A percentile compares a stretch with the other conserved stretches of the same genome.
These are phyloP conservation scores for Urechis unicinctus DNA, from an alignment of 2,888 invertebrate genomes.

Conservation along the genomic window DNA sequence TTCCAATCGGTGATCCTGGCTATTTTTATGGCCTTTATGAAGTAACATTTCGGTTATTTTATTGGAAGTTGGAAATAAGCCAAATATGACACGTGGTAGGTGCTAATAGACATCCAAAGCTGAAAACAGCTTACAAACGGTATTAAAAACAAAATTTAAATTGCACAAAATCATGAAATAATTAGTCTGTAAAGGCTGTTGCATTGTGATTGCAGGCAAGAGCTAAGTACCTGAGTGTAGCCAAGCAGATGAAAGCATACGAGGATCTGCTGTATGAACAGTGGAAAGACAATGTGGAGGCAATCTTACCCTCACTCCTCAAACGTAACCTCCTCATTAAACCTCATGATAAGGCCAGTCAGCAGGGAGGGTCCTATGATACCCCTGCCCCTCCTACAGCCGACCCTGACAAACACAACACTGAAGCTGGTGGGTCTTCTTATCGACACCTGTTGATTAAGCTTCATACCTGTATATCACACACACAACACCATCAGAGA, in stretches of 20 bases:
- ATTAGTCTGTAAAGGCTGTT: no score
- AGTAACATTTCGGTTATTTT: no score
- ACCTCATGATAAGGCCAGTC: constrained; percentile 2
- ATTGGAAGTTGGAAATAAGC: no score
- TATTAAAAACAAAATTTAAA: no score
- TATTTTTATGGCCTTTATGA: no score
- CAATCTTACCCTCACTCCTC: constrained; percentile 57
- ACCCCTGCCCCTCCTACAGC: neutral
- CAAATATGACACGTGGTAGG: no score
- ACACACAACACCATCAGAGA: no score
- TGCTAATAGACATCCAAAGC: no score
- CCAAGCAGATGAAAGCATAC: constrained; percentile 68
- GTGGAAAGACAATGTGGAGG: constrained; percentile 65
- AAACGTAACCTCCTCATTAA: constrained; percentile 38
- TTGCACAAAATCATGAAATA: no score
- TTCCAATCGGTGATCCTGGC: no score
- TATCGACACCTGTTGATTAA: neutral
- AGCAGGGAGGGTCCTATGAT: neutral
- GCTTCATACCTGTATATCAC: no score
- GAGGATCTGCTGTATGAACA: constrained; percentile 67
- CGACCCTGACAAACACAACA: constrained; percentile 9
- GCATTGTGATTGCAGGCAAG: constrained; percentile 60
- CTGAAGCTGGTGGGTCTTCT: constrained; percentile 12
- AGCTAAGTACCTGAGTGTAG: constrained; percentile 69
- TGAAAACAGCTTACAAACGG: no score